Conservation (phyloP, 2,113 vertebrate genomes). For the Rissa tridactyla region DNA sequence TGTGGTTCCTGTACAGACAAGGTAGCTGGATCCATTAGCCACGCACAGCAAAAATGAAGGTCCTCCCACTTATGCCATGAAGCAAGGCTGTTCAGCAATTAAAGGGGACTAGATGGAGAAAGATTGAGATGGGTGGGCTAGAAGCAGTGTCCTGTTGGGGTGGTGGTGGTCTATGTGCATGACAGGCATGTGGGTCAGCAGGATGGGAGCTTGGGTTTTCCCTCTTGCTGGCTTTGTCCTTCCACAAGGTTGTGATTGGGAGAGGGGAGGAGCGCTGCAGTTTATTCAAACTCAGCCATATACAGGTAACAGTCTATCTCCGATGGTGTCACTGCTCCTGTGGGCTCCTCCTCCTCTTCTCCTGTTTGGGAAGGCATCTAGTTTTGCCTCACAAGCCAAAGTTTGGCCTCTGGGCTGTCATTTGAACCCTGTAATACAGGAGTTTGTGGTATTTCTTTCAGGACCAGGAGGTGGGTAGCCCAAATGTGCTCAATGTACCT, state of each 20-base stretch:
- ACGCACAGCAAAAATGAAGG: background rate
- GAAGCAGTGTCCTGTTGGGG: background rate
- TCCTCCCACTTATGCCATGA: background rate
- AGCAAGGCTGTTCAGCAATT: background rate
- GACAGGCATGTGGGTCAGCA: background rate
- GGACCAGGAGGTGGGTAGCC: background rate
- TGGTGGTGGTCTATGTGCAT: background rate
- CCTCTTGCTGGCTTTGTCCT: background rate
- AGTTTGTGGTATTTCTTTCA: background rate
- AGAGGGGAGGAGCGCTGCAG: background rate
- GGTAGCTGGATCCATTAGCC: background rate
- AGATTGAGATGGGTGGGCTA: background rate
- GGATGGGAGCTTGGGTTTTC: background rate
- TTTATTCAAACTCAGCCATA: background rate
- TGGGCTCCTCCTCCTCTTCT: background rate
- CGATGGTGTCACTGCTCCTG: background rate
- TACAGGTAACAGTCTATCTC: background rate
- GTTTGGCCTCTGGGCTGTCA: background rate
- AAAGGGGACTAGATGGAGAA: background rate
- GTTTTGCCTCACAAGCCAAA: background rate
- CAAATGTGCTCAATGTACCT: background rate
- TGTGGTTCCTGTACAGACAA: background rate
- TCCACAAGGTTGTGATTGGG: accelerated
- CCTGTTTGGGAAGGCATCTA: background rate
- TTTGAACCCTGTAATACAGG: background rate